Evolutionary conservation across 2,888 invertebrate genomes (phyloP), one percentile per base, ranked within the genome.

Genomic region (Heteromurus nitidus): DNA sequence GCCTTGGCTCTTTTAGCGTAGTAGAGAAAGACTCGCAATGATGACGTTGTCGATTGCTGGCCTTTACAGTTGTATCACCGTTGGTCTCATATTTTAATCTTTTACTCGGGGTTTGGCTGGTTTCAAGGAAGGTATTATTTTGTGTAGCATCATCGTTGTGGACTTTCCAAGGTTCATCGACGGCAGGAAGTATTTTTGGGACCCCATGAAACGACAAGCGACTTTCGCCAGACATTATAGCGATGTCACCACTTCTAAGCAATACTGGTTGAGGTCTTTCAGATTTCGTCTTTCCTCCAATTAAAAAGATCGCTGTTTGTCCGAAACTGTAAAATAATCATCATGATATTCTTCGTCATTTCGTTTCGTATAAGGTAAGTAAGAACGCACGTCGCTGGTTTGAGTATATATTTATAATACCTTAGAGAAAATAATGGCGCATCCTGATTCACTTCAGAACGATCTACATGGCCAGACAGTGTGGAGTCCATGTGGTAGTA

Each of bases 401-500:
- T n/a, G n/a, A n/a, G n/a, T n/a, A n/a, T n/a, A n/a, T n/a, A n/a
- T n/a, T n/a, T n/a, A n/a, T n/a, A n/a, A 58, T 89, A 95, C 95
- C 95, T 95, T 87, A 96, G 92, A 0, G 99, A 99, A 88, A 99
- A 93, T 36, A 99, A 90, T 0, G 99, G 99, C 2, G 97, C 96
- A 30, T 92, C 91, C 60, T 94, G 90, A 90, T 96, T 94, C 0
- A 93, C 90, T 90, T 99, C 98, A 0, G 98, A 98, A 88, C 95
- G 95, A 90, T 99, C 99, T 0, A 95, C 96, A 88, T 99, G 99
- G 0, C 96, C 96, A 1, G 96, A 95, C 42, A 99, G 90, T 1
- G 96, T 96, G 0, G 97, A 96, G 88, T 96, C 95, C 91, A 95
- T 92, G 86, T 96, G 95, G 89, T 99, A 99, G 89, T 95, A 99